phyloP scores from a whole-genome alignment of 53 echinoderm and acorn worm species.

The Holothuria scabra region DNA sequence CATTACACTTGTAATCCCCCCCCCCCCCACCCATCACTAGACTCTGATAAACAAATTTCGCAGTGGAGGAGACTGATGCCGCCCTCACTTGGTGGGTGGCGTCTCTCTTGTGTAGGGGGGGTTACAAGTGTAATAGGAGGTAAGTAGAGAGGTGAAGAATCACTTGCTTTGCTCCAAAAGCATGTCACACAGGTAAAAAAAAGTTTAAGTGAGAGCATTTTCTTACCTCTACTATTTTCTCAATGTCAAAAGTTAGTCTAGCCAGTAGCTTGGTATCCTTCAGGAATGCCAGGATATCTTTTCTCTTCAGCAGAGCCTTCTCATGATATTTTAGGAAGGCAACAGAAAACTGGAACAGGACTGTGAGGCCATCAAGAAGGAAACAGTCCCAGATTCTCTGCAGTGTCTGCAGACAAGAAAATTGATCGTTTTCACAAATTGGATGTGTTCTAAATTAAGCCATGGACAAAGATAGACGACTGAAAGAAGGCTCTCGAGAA shows the following conservation, averaged over 20 bases:
- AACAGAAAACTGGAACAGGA: conserved; percentile 93
- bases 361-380: conserved; percentile 84
- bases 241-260: conserved; percentile 86
- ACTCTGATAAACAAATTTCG: too few relatives aligned
- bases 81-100: too few relatives aligned
- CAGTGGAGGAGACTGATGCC: too few relatives aligned
- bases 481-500: not conserved
- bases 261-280: conserved; percentile 92
- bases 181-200: too few relatives aligned
- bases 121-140: too few relatives aligned
- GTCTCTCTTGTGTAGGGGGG: too few relatives aligned
- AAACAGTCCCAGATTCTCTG: conserved; percentile 98
- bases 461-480: not conserved
- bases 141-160: too few relatives aligned
- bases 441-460: not conserved
- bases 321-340: conserved; percentile 90
- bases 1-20: too few relatives aligned
- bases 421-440: not conserved
- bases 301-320: conserved; percentile 70
- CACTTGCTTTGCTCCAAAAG: too few relatives aligned
- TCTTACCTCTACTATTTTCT: conserved; percentile 77
- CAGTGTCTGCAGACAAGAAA: conserved; percentile 64
- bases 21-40: too few relatives aligned
- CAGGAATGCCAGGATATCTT: conserved; percentile 91
- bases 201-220: too few relatives aligned